Conservation (phyloP, 2,113 vertebrate species). For the Indri indri region DNA sequence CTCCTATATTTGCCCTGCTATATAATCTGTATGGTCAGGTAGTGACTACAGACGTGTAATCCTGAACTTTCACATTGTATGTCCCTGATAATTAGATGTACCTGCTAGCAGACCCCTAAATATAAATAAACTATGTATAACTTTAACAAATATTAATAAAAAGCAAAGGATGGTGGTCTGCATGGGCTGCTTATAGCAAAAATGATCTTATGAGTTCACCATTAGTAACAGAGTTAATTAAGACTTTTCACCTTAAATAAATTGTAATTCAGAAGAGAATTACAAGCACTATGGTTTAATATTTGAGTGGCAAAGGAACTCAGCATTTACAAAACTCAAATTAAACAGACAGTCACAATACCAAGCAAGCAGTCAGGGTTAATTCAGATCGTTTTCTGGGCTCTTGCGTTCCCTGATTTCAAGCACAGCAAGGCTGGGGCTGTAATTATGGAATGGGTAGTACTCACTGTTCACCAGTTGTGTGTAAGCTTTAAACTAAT, state of each 20-base stretch:
- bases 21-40: not conserved
- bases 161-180: accelerated
- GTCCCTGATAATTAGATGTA: not conserved
- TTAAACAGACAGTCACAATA: not conserved
- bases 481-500: conserved; percentile 87
- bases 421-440: conserved; percentile 71
- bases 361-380: conserved; percentile 36
- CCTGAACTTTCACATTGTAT: not conserved
- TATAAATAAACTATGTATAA: not conserved
- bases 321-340: not conserved
- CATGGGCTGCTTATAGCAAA: not conserved
- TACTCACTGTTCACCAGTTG: conserved; percentile 82
- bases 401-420: conserved; percentile 72
- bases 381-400: conserved; percentile 46
- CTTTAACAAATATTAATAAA: too few relatives aligned
- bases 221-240: not conserved
- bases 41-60: accelerated
- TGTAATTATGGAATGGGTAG: conserved; percentile 83
- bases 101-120: not conserved
- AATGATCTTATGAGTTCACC: not conserved
- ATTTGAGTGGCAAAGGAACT: not conserved
- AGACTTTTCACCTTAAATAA: not conserved
- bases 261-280: not conserved
- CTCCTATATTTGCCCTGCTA: accelerated
- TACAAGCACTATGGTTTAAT: not conserved